Evolutionary conservation across 1,140 invertebrate genomes (phyloP).

Genomic region (Neuroterus valhalla): DNA sequence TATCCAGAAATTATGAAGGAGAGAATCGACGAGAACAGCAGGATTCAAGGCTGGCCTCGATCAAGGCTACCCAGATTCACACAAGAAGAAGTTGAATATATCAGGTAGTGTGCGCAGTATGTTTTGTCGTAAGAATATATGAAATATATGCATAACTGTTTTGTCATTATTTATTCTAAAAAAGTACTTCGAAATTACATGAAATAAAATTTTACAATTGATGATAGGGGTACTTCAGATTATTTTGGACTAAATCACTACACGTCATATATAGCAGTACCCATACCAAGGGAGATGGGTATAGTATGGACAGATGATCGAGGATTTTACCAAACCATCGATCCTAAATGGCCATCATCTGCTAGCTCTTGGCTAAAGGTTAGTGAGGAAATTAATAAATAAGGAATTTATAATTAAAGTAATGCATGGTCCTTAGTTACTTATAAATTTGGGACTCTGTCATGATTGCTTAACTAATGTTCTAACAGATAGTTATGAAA

Average conservation of each 20-base stretch:
- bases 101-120: no score
- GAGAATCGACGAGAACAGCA: conserved; percentile 75
- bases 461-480: no score
- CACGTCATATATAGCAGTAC: conserved; percentile 64
- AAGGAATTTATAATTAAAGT: conserved; percentile 16
- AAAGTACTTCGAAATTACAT: conserved; percentile 9
- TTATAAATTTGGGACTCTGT: no score
- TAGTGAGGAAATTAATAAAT: conserved; percentile 35
- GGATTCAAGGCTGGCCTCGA: conserved; percentile 70
- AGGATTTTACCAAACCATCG: conserved; percentile 42
- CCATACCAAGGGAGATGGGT: conserved; percentile 50
- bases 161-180: conserved; percentile 2
- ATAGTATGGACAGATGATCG: conserved; percentile 57
- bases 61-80: conserved; percentile 76
- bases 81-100: conserved; percentile 71
- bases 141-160: neutral
- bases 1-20: conserved; percentile 78
- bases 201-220: no score
- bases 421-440: neutral
- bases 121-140: neutral
- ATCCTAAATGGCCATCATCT: conserved; percentile 61
- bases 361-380: conserved; percentile 64
- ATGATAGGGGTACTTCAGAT: conserved; percentile 71
- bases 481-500: no score
- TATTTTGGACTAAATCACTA: conserved; percentile 79